A percentile compares a stretch with the other conserved stretches of the same genome.
phyloP scores from a whole-genome alignment of 1,140 invertebrate genomes.

The Drosophila subpulchrella region DNA sequence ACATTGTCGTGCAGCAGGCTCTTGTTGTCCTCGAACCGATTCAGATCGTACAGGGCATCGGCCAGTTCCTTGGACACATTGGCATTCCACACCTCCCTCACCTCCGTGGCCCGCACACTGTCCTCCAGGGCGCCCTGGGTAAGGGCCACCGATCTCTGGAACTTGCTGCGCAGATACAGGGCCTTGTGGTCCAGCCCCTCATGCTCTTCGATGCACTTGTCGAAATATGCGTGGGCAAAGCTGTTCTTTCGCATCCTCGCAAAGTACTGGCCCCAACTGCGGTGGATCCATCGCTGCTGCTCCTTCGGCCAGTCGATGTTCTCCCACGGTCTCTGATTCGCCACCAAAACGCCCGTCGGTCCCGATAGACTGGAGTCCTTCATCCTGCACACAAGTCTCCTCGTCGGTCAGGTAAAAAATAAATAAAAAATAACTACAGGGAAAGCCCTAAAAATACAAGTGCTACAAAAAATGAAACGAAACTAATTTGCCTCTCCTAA shows the following conservation, averaged over 20 bases:
- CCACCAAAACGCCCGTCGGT: slow-evolving; percentile 3
- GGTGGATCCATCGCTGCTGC: slow-evolving; percentile 41
- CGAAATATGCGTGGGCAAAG: slow-evolving; percentile 39
- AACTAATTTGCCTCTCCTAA: slow-evolving; percentile 30
- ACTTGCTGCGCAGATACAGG: slow-evolving; percentile 47
- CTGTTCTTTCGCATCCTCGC: slow-evolving; percentile 4
- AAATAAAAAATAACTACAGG: slow-evolving; percentile 17
- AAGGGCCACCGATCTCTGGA: slow-evolving; percentile 40
- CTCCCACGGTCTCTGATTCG: slow-evolving; percentile 35
- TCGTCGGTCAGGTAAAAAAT: slow-evolving; percentile 21
- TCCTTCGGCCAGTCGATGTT: slow-evolving; percentile 28
- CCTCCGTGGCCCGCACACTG: neutral
- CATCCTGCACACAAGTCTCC: neutral
- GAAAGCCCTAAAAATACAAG: slow-evolving; percentile 17
- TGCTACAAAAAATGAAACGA: slow-evolving; percentile 10
- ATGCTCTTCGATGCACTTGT: slow-evolving; percentile 40
- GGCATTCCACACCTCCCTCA: neutral
- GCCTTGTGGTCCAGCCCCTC: slow-evolving; percentile 8
- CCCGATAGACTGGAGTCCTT: neutral
- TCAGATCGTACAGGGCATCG: slow-evolving; percentile 69
- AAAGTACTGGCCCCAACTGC: slow-evolving; percentile 58
- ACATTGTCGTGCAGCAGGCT: slow-evolving; percentile 50
- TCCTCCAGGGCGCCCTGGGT: slow-evolving; percentile 29
- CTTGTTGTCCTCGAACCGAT: slow-evolving; percentile 72
- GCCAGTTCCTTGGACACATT: slow-evolving; percentile 44